Percentiles rank a stretch among this genome's conserved stretches.
Evolutionary conservation across 1,140 invertebrate species (phyloP).

Genomic region (Drusus annulatus): DNA sequence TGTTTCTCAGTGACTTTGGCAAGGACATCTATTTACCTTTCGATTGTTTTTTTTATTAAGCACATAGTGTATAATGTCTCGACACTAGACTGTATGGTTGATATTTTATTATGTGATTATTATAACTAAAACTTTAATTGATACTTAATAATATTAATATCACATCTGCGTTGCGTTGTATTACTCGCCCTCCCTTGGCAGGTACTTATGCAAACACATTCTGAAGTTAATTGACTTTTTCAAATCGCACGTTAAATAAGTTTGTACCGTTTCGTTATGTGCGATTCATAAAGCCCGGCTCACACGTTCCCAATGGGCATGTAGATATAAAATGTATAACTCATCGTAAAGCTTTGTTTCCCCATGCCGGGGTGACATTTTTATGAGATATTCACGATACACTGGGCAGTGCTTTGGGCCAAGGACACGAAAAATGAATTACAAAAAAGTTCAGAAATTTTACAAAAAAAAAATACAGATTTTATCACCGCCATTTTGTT

Average conservation of each 20-base stretch:
- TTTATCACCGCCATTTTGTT: background rate
- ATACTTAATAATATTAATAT: too few relatives aligned
- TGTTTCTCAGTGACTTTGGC: too few relatives aligned
- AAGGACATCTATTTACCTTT: too few relatives aligned
- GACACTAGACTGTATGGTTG: too few relatives aligned
- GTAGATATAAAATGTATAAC: background rate
- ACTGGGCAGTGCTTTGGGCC: background rate
- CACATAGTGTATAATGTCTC: too few relatives aligned
- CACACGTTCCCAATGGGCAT: background rate
- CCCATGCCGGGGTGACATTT: background rate
- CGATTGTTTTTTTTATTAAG: too few relatives aligned
- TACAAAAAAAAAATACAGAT: background rate
- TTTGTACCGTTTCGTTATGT: background rate
- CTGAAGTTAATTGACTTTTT: background rate
- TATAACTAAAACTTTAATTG: too few relatives aligned
- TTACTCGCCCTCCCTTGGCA: too few relatives aligned
- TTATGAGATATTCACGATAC: background rate
- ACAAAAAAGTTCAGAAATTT: too few relatives aligned
- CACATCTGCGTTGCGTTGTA: too few relatives aligned
- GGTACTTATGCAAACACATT: background rate
- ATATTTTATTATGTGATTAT: too few relatives aligned
- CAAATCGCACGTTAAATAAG: background rate
- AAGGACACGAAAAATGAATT: background rate
- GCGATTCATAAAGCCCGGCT: background rate
- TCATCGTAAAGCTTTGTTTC: conserved; percentile 7